Conservation (phyloP, 1,140 invertebrate species). For the Popillia japonica region DNA sequence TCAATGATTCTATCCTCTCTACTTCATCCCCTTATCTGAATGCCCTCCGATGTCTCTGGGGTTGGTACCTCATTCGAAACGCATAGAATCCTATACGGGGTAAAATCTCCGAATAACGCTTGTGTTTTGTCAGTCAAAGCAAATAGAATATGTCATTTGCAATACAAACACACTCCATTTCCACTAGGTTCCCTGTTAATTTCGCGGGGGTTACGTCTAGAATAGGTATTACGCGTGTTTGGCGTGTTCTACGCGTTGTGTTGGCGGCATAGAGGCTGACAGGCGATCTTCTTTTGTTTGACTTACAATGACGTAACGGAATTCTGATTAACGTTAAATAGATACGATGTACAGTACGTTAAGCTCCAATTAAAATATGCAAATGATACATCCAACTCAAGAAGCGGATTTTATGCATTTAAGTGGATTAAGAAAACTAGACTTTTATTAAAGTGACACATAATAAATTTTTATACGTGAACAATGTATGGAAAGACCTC, state of each 20-base stretch:
- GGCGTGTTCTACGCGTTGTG: not conserved
- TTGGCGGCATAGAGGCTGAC: not conserved
- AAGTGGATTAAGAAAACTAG: too few species aligned
- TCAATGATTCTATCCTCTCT: not conserved
- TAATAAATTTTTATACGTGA: too few species aligned
- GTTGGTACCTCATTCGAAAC: not conserved
- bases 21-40: not conserved
- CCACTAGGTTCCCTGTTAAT: not conserved
- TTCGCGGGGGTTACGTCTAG: not conserved
- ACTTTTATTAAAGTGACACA: too few species aligned
- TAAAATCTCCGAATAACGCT: not conserved
- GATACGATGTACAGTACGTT: not conserved
- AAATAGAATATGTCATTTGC: slow-evolving; percentile 19
- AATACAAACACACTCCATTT: slow-evolving; percentile 10
- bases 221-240: not conserved
- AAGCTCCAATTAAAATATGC: not conserved
- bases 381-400: not conserved
- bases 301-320: not conserved
- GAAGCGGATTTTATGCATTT: too few species aligned
- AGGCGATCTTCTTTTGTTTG: slow-evolving; percentile 7
- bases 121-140: not conserved
- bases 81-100: not conserved
- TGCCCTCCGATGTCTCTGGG: not conserved
- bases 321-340: not conserved
- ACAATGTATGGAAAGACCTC: too few species aligned